Evolutionary conservation across 2,888 invertebrate genomes (phyloP).

Genomic region (Xestia rhomboidea): DNA sequence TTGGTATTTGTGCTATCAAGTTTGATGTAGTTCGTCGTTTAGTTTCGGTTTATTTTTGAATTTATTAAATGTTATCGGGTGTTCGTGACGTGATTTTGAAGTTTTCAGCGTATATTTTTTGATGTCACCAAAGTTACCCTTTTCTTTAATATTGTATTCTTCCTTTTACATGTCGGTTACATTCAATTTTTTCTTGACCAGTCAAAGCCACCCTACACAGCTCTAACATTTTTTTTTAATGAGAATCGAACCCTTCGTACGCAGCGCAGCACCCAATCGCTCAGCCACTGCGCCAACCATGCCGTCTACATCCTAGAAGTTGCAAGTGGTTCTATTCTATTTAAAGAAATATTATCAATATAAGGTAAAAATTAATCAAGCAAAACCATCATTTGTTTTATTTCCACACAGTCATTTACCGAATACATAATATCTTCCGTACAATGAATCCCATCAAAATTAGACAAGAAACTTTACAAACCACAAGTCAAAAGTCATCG

Average conservation of each 20-base stretch:
- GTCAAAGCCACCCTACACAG: not conserved
- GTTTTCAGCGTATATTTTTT: not conserved
- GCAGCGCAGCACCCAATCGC: too few relatives aligned
- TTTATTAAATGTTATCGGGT: constrained; percentile 60
- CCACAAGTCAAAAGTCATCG: constrained; percentile 77
- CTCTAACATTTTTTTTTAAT: not conserved
- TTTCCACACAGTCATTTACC: too few relatives aligned
- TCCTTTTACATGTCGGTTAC: not conserved
- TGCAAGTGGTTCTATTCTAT: not conserved
- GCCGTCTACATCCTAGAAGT: not conserved
- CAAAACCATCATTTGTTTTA: not conserved
- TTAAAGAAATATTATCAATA: not conserved
- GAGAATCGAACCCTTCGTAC: too few relatives aligned
- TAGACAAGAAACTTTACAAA: constrained; percentile 59
- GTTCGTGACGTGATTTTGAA: constrained; percentile 44
- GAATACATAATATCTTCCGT: not conserved
- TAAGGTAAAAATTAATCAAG: not conserved
- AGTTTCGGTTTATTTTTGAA: constrained; percentile 61
- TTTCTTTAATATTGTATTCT: not conserved
- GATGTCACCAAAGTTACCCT: not conserved
- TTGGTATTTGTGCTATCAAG: constrained; percentile 56
- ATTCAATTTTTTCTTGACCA: not conserved
- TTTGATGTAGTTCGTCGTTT: constrained; percentile 68
- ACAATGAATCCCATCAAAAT: constrained; percentile 43
- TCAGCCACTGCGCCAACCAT: too few relatives aligned